Evolutionary conservation across 1,140 invertebrate genomes (phyloP), one percentile per base, ranked within the genome.

Genomic region (Euura saliciscinereae): DNA sequence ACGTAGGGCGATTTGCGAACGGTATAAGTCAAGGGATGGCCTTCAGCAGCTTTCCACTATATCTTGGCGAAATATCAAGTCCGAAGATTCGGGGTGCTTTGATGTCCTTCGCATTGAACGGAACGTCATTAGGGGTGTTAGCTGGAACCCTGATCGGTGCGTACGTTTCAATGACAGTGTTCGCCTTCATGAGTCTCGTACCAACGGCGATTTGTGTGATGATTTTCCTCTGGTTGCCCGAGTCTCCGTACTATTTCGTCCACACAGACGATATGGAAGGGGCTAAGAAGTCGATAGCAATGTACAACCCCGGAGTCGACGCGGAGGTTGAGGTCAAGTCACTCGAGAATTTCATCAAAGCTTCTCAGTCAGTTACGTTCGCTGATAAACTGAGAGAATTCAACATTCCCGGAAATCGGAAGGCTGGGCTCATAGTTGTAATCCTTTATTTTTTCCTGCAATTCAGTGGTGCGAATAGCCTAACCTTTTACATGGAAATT

Each of bases 211-310:
- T 91, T 5, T 91, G 91, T 73, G 81, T 92, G 2, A 74, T 91
- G 4, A 88, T 89, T 2, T 92, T 93, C 81, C 87, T 88, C 45
- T 89, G 89, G 68, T 89, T 94, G 83, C 93, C 94, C 0, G 93
- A 95, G 81, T 93, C 93, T n/a, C 94, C 94, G 0, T 90, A 94
- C 74, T 94, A 91, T 81, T 87, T 90, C 45, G 81, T 92, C 2
- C 89, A 87, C 66, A 86, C 87, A 13, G 88, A 90, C 28, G 87
- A 89, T 69, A 90, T 92, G 80, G 88, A 89, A 43, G 86, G 87
- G 73, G 89, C 91, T 44, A 87, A 91, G 4, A 72, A 76, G 46
- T 74, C 84, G 0, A 74, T 84, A 42, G 70, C 46, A 66, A 84
- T 79, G 78, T 86, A 84, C 69, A 73, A 80, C 10, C 78, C 78